Percentiles rank a stretch among this genome's conserved stretches.
These are phyloP conservation scores for Cynopterus sphinx DNA, from an alignment of 2,797 vertebrate genomes.

Conservation along the genomic window DNA sequence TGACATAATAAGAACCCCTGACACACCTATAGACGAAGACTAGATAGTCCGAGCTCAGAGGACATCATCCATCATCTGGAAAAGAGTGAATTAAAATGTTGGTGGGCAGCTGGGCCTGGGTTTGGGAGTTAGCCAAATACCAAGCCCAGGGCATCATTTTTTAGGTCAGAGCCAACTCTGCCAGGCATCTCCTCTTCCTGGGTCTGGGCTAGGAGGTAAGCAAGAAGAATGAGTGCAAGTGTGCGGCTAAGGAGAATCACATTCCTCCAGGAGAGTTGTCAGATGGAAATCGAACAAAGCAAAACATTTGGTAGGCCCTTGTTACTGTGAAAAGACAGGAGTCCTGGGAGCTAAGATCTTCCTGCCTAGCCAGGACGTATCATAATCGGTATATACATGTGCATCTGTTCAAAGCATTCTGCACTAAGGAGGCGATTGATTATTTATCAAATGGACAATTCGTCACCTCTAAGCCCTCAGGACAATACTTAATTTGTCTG, in stretches of 20 bases:
- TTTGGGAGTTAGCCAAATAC: neutral
- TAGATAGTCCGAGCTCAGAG: neutral
- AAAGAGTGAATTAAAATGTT: neutral
- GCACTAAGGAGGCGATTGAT: neutral
- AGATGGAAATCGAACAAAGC: neutral
- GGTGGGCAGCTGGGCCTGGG: too few species aligned
- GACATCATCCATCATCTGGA: neutral
- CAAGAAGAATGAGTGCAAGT: neutral
- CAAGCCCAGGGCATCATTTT: neutral
- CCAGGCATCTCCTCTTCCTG: neutral
- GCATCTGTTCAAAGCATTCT: neutral
- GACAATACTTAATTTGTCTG: conserved; percentile 34
- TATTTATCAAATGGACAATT: neutral
- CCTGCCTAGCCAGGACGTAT: neutral
- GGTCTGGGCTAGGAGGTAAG: neutral
- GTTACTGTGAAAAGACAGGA: neutral
- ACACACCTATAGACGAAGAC: neutral
- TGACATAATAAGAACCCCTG: too few species aligned
- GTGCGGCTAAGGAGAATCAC: neutral
- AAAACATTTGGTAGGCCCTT: neutral
- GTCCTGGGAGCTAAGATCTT: neutral
- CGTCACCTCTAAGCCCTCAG: neutral
- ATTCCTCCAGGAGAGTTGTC: neutral
- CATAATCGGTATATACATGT: neutral
- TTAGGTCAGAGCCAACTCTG: neutral